Evolutionary conservation across 2,113 vertebrate genomes (phyloP), one percentile per base, ranked within the genome.

Genomic region (Hipposideros armiger): DNA sequence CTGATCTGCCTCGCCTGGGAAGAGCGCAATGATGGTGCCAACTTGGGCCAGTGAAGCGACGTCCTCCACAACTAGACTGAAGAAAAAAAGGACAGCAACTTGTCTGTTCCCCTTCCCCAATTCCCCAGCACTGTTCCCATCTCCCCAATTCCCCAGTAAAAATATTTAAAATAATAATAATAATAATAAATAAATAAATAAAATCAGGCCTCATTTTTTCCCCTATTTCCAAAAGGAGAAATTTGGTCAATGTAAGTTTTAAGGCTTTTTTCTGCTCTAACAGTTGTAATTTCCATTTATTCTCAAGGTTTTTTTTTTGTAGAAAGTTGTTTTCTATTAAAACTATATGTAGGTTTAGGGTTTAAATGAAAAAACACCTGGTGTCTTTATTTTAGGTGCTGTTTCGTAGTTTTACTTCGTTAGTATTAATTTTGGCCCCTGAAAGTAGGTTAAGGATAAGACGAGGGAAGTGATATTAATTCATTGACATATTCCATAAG

Each of bases 371-470:
- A 90, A 67, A 85, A 42, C 22, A 82, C 1, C 11, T 47, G 40
- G 7, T 22, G 11, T 28, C 52, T 67, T 17, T 88, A 30, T 83
- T 36, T 47, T 72, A 11, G 20, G n/a, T 47, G 4, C 9, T 69
- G 4, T 74, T 95, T 89, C 90, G 6, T 74, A 60, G 13, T 96
- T 95, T 96, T 88, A 7, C 22, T 69, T 89, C 26, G 42, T 91
- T 64, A 64, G 66, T 54, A 83, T 60, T 83, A n/a, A 83, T 80
- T 64, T 80, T 58, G 64, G 8, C 4, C 28, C 20, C 40, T 52
- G 19, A 92, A 94, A 84, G 9, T 78, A 73, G 22, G 70, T 91
- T 66, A 90, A 22, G 9, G 26, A 95, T 76, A 7, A 84, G 36
- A 66, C 47, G 60, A n/a, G n/a, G 9, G n/a, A 92, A 87, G 60